Conservation (phyloP, 2,797 vertebrate genomes). For the Paratrypauchen microcephalus region DNA sequence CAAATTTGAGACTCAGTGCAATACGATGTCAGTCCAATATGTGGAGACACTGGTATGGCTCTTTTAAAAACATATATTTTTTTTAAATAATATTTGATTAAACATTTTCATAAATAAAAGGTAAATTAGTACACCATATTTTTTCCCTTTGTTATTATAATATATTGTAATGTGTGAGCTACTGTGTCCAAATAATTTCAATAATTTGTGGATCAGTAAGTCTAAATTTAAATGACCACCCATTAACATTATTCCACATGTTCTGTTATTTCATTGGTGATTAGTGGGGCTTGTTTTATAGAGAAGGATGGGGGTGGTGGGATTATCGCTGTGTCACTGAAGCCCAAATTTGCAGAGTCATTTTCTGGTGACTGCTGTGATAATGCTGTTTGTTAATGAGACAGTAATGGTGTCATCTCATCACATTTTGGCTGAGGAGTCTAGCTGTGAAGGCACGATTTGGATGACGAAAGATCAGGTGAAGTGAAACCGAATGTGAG, state of each 20-base stretch:
- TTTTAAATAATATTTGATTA: too few relatives aligned
- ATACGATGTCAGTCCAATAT: too few relatives aligned
- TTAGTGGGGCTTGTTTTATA: neutral
- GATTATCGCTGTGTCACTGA: slow-evolving; percentile 9
- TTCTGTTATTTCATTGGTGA: neutral
- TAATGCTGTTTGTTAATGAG: slow-evolving; percentile 1
- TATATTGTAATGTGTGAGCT: too few relatives aligned
- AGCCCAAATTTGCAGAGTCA: neutral
- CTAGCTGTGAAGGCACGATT: neutral
- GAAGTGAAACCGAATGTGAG: slow-evolving; percentile 9
- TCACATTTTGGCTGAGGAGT: slow-evolving; percentile 2
- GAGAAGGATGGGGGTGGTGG: neutral
- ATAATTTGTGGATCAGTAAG: too few relatives aligned
- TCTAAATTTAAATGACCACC: neutral
- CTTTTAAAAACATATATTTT: too few relatives aligned
- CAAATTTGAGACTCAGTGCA: too few relatives aligned
- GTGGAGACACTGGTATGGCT: too few relatives aligned
- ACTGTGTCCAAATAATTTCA: too few relatives aligned
- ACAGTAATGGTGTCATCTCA: slow-evolving; percentile 6
- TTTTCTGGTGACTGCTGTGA: slow-evolving; percentile 13
- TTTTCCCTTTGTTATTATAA: too few relatives aligned
- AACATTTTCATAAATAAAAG: too few relatives aligned
- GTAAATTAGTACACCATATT: too few relatives aligned
- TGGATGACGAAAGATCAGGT: neutral
- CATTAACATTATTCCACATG: neutral